Conservation (phyloP, 2,888 invertebrate species). For the Philopedon plagiatum region DNA sequence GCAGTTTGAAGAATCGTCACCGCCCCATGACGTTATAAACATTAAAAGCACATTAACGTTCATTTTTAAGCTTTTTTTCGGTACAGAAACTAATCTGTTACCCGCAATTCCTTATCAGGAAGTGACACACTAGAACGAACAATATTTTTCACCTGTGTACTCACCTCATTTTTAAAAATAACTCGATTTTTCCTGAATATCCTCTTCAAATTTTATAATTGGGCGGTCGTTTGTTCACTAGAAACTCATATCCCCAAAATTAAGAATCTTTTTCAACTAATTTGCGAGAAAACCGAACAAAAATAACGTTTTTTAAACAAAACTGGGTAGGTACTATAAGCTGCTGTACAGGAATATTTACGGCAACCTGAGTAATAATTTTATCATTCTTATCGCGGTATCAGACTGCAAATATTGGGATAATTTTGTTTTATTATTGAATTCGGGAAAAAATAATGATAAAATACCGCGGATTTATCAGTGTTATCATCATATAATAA, state of each 20-base stretch:
- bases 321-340: too few species aligned
- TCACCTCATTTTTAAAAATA: slow-evolving; percentile 4
- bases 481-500: too few species aligned
- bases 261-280: not conserved
- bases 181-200: not conserved
- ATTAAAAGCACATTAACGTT: too few species aligned
- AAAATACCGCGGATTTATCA: too few species aligned
- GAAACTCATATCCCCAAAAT: not conserved
- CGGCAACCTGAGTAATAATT: slow-evolving; percentile 9
- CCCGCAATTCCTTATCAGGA: not conserved
- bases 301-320: not conserved
- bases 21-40: too few species aligned
- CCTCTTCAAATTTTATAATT: too few species aligned
- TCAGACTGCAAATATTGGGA: slow-evolving; percentile 30
- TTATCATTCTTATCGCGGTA: slow-evolving; percentile 31
- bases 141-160: not conserved
- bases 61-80: not conserved
- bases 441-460: not conserved
- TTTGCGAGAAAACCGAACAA: not conserved
- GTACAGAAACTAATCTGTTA: not conserved
- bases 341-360: not conserved
- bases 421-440: slow-evolving; percentile 8
- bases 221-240: not conserved
- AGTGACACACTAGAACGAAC: not conserved
- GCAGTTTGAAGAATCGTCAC: too few species aligned